These are phyloP conservation scores for Folsomia manolachei DNA, from an alignment of 2,888 invertebrate species.

Conservation along the genomic window DNA sequence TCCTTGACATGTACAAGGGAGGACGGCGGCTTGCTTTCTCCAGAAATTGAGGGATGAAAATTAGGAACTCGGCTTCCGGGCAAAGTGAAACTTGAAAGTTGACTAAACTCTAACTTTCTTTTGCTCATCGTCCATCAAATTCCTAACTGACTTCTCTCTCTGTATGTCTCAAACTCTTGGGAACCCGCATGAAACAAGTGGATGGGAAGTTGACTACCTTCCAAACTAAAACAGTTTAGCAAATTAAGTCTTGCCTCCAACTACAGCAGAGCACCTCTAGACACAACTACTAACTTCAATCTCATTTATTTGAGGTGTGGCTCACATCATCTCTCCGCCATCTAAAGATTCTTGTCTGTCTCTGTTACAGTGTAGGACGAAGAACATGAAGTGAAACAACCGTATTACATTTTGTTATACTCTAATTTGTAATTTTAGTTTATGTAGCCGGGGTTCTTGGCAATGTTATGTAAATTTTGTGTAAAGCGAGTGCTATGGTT, in stretches of 20 bases:
- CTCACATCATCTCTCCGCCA: too few relatives aligned
- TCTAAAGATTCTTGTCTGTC: neutral
- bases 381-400: too few relatives aligned
- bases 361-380: too few relatives aligned
- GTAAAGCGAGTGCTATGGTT: too few relatives aligned
- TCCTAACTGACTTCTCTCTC: constrained; percentile 6
- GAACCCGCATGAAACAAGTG: too few relatives aligned
- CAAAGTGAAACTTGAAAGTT: constrained; percentile 20
- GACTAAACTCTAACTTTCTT: constrained; percentile 18
- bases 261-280: neutral
- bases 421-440: too few relatives aligned
- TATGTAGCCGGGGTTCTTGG: too few relatives aligned
- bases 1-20: too few relatives aligned
- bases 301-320: neutral
- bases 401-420: too few relatives aligned
- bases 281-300: neutral
- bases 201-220: neutral
- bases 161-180: neutral
- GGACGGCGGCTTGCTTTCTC: neutral
- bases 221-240: constrained; percentile 13
- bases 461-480: too few relatives aligned
- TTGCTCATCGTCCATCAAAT: constrained; percentile 15
- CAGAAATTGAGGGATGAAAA: constrained; percentile 16
- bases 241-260: constrained; percentile 1
- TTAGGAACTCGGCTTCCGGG: constrained; percentile 17